Evolutionary conservation across 2,113 vertebrate species (phyloP).

Genomic region (Cairina moschata): DNA sequence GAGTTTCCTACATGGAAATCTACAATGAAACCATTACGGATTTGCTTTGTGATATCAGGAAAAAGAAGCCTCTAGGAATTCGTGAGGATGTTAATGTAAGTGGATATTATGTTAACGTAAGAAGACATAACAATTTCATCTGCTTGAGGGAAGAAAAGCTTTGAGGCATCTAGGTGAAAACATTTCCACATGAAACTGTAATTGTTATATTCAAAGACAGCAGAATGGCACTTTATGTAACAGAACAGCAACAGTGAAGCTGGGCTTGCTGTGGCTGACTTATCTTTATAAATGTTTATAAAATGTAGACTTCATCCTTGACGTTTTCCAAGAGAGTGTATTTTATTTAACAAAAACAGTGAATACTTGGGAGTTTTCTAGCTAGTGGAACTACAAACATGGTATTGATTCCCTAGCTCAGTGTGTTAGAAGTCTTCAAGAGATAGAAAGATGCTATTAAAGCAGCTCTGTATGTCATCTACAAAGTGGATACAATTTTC

Average conservation of each 20-base stretch:
- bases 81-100: conserved; percentile 91
- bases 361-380: neutral
- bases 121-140: conserved; percentile 11
- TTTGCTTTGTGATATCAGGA: conserved; percentile 88
- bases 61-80: conserved; percentile 92
- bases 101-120: conserved; percentile 81
- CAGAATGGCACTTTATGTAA: neutral
- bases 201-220: neutral
- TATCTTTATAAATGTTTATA: neutral
- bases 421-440: neutral
- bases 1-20: conserved; percentile 98
- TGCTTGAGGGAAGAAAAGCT: neutral
- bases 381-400: neutral
- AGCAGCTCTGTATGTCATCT: neutral
- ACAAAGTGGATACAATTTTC: neutral
- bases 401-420: neutral
- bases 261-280: neutral
- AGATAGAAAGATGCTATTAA: neutral
- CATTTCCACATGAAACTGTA: neutral
- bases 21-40: conserved; percentile 96
- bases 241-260: neutral
- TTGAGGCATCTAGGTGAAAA: neutral
- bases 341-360: neutral
- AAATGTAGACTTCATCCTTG: neutral
- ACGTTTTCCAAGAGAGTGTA: neutral